Conservation (phyloP, 1,140 invertebrate species). For the Drosophila rufa region DNA sequence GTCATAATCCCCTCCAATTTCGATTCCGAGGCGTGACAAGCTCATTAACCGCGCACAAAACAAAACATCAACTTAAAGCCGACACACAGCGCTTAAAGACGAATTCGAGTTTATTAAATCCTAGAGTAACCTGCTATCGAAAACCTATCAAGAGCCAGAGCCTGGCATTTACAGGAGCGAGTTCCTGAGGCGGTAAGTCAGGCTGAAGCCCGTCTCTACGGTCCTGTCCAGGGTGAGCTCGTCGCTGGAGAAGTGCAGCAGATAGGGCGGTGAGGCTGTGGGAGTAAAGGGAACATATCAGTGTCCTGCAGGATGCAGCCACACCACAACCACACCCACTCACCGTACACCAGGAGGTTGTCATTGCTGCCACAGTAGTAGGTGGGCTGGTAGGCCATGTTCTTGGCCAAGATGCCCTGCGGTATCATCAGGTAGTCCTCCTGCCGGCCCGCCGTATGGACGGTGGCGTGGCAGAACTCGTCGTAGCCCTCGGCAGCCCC, state of each 20-base stretch:
- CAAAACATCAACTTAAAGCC: slow-evolving; percentile 19
- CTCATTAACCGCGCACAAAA: slow-evolving; percentile 31
- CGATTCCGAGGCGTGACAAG: slow-evolving; percentile 34
- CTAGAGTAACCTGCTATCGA: slow-evolving; percentile 43
- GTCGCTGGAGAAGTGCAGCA: slow-evolving; percentile 72
- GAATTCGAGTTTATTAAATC: slow-evolving; percentile 65
- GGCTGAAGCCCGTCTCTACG: slow-evolving; percentile 67
- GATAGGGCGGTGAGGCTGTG: slow-evolving; percentile 63
- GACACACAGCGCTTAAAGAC: slow-evolving; percentile 26
- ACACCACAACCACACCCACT: slow-evolving; percentile 9
- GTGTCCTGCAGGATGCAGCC: not conserved
- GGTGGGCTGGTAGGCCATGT: slow-evolving; percentile 83
- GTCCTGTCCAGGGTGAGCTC: slow-evolving; percentile 57
- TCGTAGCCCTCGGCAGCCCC: slow-evolving; percentile 66
- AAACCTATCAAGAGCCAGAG: slow-evolving; percentile 3
- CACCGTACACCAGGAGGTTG: slow-evolving; percentile 66
- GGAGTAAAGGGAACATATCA: not conserved
- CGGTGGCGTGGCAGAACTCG: slow-evolving; percentile 63
- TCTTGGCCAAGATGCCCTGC: slow-evolving; percentile 61
- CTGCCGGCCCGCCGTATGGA: slow-evolving; percentile 60
- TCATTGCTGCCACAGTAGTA: slow-evolving; percentile 73
- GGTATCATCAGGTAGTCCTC: slow-evolving; percentile 87
- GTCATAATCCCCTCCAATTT: slow-evolving; percentile 45
- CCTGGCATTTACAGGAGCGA: slow-evolving; percentile 41
- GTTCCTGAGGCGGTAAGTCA: slow-evolving; percentile 66